Base-by-base conservation (phyloP, 1,140 invertebrate species). In the Apocrypta bakeri region DNA sequence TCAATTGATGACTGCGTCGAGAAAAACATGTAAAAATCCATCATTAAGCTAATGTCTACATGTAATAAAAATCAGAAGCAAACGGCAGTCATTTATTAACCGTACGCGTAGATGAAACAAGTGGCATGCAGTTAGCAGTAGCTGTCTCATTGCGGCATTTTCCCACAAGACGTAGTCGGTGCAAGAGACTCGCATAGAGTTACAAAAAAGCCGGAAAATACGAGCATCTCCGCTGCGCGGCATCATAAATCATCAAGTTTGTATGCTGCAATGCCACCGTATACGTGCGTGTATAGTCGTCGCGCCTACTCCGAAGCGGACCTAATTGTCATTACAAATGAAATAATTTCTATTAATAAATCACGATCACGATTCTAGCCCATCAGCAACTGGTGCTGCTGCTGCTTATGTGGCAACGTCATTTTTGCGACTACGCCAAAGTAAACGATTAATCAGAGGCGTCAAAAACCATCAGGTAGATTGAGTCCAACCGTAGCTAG, bases 271-370 rank as follows among this genome's bases (percentile, higher is more conserved):
- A 56, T 4, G 56, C 80, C 72, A 40, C n/a, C 12, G 14, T 17
- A 2, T 29, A 1, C 33, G 33, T 9, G 33, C 33, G 33, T 17
- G 14, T 17, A 14, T 29, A 6, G n/a, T 2, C 24, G 12, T 12
- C 24, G 14, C 37, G 8, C 64, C 24, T 14, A 14, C 21, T n/a
- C 33, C n/a, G 14, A 3, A 56, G n/a, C 48, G 24, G 29, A 7
- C 68, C 64, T 82, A 82, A 77, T 82, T 77, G 81, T 82, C 66
- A 82, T 82, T 77, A 72, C 64, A 72, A 82, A 82, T 77, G 66
- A 77, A 82, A 82, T 77, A 77, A 77, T 82, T 77, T 72, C 74
- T 33, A 25, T 77, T 71, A 71, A 77, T 82, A 82, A 77, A 77
- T 82, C 74, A 82, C 73, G 40, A 82, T 82, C 29, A 63, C 73